Conservation (phyloP, 2,888 invertebrate species). For the Cancer borealis region DNA sequence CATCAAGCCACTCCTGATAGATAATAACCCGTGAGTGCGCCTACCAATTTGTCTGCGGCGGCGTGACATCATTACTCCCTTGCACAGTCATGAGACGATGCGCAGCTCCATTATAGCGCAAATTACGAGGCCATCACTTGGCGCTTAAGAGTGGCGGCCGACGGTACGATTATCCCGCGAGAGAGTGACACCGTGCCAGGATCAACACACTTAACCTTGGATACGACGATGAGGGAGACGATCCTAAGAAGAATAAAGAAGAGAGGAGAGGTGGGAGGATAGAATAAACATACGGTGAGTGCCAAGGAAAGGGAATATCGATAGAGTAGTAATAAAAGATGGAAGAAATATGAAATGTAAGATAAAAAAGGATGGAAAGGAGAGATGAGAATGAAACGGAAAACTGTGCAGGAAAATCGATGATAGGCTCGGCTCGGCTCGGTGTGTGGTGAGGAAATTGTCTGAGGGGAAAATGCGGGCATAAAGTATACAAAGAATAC, state of each 20-base stretch:
- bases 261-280: not conserved
- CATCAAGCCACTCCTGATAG: not conserved
- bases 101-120: not conserved
- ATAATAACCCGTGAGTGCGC: not conserved
- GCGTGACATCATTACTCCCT: not conserved
- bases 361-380: not conserved
- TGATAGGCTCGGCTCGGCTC: not conserved
- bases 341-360: not conserved
- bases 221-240: not conserved
- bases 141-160: not conserved
- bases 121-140: not conserved
- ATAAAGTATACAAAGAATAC: not conserved
- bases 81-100: constrained; percentile 8
- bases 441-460: not conserved
- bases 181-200: not conserved
- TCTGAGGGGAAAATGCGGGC: not conserved
- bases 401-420: not conserved
- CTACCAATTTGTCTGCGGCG: not conserved
- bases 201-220: constrained; percentile 28
- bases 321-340: not conserved
- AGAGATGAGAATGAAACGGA: constrained; percentile 8
- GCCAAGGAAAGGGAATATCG: not conserved
- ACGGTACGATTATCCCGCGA: not conserved
- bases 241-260: not conserved
- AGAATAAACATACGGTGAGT: not conserved